phyloP scores from a whole-genome alignment of 2,113 vertebrate species.

The Halcyon malimbica region DNA sequence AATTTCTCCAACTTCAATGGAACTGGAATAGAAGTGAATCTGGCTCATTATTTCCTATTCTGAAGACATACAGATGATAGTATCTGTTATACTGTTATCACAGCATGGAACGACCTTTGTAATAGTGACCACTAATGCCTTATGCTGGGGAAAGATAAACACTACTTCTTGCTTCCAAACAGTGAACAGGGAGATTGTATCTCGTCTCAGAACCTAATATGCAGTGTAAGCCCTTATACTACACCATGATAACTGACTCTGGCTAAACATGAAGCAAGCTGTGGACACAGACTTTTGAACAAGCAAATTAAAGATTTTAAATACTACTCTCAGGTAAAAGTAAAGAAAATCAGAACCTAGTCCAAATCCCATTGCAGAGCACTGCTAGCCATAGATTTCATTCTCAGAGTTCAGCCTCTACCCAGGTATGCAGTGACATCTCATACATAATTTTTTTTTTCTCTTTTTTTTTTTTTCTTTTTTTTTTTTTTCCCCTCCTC shows the following conservation, averaged over 20 bases:
- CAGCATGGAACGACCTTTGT: conserved; percentile 12
- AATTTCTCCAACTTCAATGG: conserved; percentile 31
- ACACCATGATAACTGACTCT: background rate
- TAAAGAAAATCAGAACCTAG: background rate
- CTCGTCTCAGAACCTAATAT: background rate
- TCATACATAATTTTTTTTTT: background rate
- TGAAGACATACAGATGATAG: conserved; percentile 13
- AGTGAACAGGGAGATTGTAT: background rate
- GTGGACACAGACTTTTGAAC: background rate
- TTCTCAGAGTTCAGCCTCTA: background rate
- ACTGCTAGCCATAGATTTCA: background rate
- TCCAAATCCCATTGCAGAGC: background rate
- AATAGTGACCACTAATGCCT: background rate
- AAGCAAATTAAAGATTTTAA: background rate
- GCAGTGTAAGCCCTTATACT: background rate
- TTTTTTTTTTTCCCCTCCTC: background rate
- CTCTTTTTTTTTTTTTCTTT: background rate
- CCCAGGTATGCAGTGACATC: fast-evolving
- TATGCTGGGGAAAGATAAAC: conserved; percentile 5
- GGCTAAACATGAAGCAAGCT: background rate
- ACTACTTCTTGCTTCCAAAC: conserved; percentile 1
- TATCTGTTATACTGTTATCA: conserved; percentile 22
- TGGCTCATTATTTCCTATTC: conserved; percentile 49
- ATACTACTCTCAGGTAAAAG: background rate
- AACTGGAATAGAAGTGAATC: background rate